phyloP scores from a whole-genome alignment of 2,888 invertebrate species.

The Eudemis profundana region DNA sequence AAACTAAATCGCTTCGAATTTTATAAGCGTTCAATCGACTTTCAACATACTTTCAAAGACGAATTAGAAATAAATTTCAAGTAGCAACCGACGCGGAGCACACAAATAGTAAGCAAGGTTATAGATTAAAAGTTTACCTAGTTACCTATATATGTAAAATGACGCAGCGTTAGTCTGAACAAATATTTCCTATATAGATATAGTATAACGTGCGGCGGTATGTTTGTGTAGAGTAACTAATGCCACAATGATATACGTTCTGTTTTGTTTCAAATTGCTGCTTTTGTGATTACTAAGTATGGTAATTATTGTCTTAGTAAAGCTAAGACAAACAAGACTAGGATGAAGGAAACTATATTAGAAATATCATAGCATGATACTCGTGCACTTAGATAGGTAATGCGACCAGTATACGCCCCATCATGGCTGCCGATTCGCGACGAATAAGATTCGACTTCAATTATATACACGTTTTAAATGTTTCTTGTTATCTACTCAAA shows the following conservation, averaged over 20 bases:
- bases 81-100: conserved; percentile 26
- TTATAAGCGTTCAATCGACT: conserved; percentile 45
- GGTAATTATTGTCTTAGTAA: not conserved
- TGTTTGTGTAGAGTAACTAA: conserved; percentile 11
- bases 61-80: conserved; percentile 35
- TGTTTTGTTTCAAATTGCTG: not conserved
- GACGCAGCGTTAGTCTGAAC: conserved; percentile 8
- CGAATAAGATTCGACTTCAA: too few species aligned
- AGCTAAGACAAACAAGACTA: too few species aligned
- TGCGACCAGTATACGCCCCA: too few species aligned
- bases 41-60: conserved; percentile 26
- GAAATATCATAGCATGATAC: too few species aligned
- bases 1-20: conserved; percentile 50
- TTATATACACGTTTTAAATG: too few species aligned
- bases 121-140: conserved; percentile 28
- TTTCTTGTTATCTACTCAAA: too few species aligned
- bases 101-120: conserved; percentile 28
- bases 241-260: not conserved
- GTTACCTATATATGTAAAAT: conserved; percentile 35
- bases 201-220: not conserved
- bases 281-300: conserved; percentile 3
- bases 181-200: not conserved
- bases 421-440: too few species aligned
- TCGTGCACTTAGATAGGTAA: too few species aligned
- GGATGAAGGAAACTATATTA: too few species aligned